Percentiles rank a stretch among this genome's conserved stretches.
Conservation (phyloP, 2,797 vertebrate species). For the Tiaroga cobitis region DNA sequence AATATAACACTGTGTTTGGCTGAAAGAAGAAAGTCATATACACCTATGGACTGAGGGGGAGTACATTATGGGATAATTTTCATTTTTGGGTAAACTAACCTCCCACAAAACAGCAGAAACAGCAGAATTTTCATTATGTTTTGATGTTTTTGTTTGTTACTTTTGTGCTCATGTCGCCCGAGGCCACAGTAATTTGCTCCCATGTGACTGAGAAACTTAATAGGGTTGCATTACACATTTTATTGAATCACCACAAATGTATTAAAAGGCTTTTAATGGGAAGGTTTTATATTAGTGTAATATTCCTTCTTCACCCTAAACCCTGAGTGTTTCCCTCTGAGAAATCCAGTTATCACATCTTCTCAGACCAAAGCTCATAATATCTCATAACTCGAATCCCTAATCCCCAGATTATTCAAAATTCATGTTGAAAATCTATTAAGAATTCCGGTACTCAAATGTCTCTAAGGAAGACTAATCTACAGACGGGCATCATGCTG, state of each 20-base stretch:
- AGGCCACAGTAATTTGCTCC: background rate
- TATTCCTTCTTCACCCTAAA: conserved; percentile 28
- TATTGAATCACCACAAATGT: conserved; percentile 14
- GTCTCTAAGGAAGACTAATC: conserved; percentile 35
- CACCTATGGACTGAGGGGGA: too few species aligned
- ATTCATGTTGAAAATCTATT: conserved; percentile 57
- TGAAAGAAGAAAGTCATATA: too few species aligned
- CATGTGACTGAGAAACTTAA: background rate
- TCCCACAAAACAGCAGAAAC: background rate
- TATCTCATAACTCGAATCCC: conserved; percentile 38
- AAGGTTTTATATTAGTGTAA: conserved; percentile 21
- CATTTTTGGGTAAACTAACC: too few species aligned
- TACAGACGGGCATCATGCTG: background rate
- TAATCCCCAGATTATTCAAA: conserved; percentile 55
- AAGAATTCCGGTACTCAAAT: conserved; percentile 27
- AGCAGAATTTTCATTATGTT: background rate
- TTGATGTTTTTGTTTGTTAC: background rate
- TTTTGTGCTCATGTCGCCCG: background rate
- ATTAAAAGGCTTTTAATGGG: conserved; percentile 16
- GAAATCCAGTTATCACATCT: conserved; percentile 52
- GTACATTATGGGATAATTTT: too few species aligned
- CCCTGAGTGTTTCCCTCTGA: conserved; percentile 29
- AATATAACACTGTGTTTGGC: too few species aligned
- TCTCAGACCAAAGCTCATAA: conserved; percentile 45
- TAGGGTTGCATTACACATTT: background rate